A percentile compares a stretch with the other conserved stretches of the same genome.
phyloP scores from a whole-genome alignment of 2,113 vertebrate species.

The Psilopogon haemacephalus region DNA sequence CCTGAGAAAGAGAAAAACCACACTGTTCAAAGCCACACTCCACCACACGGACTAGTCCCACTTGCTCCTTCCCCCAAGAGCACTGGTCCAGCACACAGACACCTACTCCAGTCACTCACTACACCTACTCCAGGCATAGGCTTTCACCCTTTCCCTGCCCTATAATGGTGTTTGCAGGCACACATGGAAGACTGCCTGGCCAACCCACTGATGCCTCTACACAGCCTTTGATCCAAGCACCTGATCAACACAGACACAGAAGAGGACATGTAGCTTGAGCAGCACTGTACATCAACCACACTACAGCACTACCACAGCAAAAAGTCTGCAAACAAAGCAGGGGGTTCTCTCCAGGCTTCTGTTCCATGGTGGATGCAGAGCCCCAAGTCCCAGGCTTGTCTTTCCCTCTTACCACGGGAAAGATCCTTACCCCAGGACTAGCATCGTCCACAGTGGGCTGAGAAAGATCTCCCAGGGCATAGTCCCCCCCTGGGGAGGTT shows the following conservation, averaged over 20 bases:
- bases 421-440: conserved; percentile 77
- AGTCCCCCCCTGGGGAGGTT: conserved; percentile 87
- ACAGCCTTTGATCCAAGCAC: not conserved
- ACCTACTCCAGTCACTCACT: conserved; percentile 66
- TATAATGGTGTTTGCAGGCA: not conserved
- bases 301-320: not conserved
- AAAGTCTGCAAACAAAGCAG: not conserved
- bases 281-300: conserved; percentile 32
- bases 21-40: conserved; percentile 72
- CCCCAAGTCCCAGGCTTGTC: not conserved
- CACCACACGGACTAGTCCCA: conserved; percentile 63
- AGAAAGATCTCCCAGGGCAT: conserved; percentile 82
- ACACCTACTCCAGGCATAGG: conserved; percentile 20
- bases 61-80: conserved; percentile 67
- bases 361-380: not conserved
- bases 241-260: not conserved
- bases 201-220: conserved; percentile 27
- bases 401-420: not conserved
- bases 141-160: conserved; percentile 29
- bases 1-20: conserved; percentile 82
- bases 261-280: not conserved
- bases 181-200: conserved; percentile 6
- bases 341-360: not conserved
- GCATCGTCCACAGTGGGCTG: conserved; percentile 80
- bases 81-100: conserved; percentile 66